Evolutionary conservation across 2,888 invertebrate species (phyloP).

Genomic region (Chloroclysta siterata): DNA sequence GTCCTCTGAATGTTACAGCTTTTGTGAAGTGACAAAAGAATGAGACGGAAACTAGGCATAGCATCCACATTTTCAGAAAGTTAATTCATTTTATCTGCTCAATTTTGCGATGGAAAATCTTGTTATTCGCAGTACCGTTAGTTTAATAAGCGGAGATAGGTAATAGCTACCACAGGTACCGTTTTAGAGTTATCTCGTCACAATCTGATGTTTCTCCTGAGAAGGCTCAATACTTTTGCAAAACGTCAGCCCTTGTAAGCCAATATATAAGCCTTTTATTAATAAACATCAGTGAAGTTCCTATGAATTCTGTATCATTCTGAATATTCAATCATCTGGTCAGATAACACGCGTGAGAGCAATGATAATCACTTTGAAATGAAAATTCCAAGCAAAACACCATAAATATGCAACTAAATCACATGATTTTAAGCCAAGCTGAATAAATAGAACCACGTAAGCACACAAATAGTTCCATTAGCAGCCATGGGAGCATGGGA

Average conservation of each 20-base stretch:
- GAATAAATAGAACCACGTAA: constrained; percentile 17
- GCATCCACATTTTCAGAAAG: constrained; percentile 14
- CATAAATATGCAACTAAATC: constrained; percentile 25
- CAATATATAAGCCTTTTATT: constrained; percentile 1
- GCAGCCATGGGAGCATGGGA: constrained; percentile 12
- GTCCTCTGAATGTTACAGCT: constrained; percentile 19
- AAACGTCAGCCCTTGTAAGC: constrained; percentile 50
- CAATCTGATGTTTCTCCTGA: constrained; percentile 23
- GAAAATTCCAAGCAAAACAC: constrained; percentile 17
- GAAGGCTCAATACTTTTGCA: constrained; percentile 44
- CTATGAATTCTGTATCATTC: neutral
- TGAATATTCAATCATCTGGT: constrained; percentile 4
- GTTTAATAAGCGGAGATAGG: neutral
- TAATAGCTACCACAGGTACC: neutral
- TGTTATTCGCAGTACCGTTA: neutral
- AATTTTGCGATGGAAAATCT: constrained; percentile 4
- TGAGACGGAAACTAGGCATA: constrained; percentile 9
- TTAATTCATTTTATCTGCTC: constrained; percentile 9
- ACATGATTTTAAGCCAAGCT: constrained; percentile 15
- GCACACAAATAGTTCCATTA: constrained; percentile 26
- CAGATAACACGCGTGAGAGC: constrained; percentile 11
- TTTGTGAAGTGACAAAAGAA: constrained; percentile 25
- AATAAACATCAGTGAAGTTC: neutral
- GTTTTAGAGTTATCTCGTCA: neutral
- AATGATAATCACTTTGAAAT: constrained; percentile 23